Base-by-base conservation (phyloP, 2,797 vertebrate species). In the Spinus pinus region DNA sequence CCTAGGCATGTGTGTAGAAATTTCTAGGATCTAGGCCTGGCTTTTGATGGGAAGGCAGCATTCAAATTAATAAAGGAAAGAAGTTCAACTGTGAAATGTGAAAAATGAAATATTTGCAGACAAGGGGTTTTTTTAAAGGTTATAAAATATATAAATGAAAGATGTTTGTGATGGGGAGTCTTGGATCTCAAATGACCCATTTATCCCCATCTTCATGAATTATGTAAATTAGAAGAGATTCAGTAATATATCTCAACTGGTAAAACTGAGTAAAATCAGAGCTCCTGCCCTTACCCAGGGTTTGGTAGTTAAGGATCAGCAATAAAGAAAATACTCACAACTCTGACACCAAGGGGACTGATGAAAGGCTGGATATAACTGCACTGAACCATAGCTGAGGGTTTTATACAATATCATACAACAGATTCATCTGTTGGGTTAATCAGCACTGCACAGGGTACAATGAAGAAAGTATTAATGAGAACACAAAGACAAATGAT, bases 1-100 rank as follows among this genome's bases (percentile, higher is more conserved):
- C 9, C 4, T 53, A 12, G 1, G n/a, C 7, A 5, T 27, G 9
- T 24, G 4, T 15, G 16, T 7, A 47, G 15, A 8, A 41, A 4
- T 47, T 73, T 73, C 11, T 35, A 53, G 46, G 25, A 35, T 20
- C 10, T 37, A 23, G 28, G 10, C 9, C 14, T 83, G 30, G 19
- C 13, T 61, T 61, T 83, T 72, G 28, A 14, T 5, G 8, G 12
- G 5, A 84, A 61, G 2, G 25, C 27, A 15, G 4, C 2, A 7
- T 51, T 81, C 16, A 78, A 42, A 53, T 69, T 33, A 58, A 27
- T 44, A 16, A 33, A 65, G 22, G 35, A 57, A 65, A 3, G 7
- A 56, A 54, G 5, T n/a, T 51, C 5, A 53, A 7, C 28, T 17
- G 16, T 30, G 12, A 70, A 51, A 67, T 25, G 1, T 44, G 22